These are phyloP conservation scores for Mus spretus DNA, from an alignment of 2,797 vertebrate genomes.

Conservation along the genomic window DNA sequence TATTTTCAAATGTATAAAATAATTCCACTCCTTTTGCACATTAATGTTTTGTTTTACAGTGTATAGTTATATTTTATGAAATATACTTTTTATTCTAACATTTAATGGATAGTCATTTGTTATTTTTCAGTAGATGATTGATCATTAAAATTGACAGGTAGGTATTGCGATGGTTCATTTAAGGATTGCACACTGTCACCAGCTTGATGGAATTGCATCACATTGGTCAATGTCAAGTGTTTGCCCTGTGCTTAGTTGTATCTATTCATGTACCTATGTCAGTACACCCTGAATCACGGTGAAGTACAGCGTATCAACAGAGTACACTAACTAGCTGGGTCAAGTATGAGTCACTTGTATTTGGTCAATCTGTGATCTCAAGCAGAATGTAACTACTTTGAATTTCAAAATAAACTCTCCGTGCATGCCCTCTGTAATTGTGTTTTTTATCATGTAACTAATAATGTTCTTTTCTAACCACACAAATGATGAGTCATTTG, in stretches of 20 bases:
- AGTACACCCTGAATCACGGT: neutral
- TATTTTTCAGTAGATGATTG: neutral
- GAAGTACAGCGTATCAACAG: neutral
- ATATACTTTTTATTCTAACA: neutral
- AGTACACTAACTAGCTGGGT: neutral
- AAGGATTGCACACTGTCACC: accelerated
- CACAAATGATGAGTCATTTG: neutral
- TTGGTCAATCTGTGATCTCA: neutral
- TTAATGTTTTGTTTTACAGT: conserved; percentile 21
- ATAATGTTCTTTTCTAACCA: neutral
- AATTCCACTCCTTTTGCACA: neutral
- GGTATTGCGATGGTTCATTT: neutral
- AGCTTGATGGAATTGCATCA: neutral
- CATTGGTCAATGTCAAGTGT: accelerated
- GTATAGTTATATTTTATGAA: neutral
- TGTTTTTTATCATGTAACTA: neutral
- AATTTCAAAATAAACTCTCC: neutral
- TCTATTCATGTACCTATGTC: neutral
- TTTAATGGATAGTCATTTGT: neutral
- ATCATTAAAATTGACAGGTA: neutral
- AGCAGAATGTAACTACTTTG: neutral
- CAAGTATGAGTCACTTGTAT: neutral
- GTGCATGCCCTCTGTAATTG: neutral
- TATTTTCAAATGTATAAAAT: neutral
- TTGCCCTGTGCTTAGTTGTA: neutral